phyloP scores from a whole-genome alignment of 2,888 invertebrate genomes.

The Portevinia maculata region DNA sequence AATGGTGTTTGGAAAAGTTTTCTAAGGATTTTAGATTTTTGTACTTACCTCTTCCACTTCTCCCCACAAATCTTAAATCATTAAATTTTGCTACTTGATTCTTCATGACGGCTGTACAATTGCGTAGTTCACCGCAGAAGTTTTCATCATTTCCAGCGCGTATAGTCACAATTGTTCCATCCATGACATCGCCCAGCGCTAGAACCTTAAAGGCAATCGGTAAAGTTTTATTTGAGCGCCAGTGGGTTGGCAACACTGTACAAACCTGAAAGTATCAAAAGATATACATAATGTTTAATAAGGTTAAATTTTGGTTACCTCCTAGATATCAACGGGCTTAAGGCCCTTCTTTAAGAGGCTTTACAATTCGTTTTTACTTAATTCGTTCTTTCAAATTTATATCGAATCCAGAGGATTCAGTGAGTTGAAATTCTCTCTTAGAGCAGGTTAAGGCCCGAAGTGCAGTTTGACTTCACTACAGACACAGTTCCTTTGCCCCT shows the following conservation, averaged over 20 bases:
- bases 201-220: conserved; percentile 98
- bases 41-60: conserved; percentile 96
- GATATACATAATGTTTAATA: no score
- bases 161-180: conserved; percentile 97
- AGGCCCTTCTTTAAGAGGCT: no score
- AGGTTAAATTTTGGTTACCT: no score
- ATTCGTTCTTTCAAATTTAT: no score
- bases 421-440: no score
- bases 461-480: no score
- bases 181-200: conserved; percentile 94
- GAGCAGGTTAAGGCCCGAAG: no score
- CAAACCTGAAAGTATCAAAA: conserved; percentile 84
- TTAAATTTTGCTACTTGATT: conserved; percentile 99
- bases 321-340: no score
- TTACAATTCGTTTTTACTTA: no score
- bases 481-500: no score
- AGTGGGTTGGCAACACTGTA: conserved; percentile 96
- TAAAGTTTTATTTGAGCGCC: conserved; percentile 98
- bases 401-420: no score
- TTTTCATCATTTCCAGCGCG: conserved; percentile 98
- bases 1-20: background rate
- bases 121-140: conserved; percentile 95
- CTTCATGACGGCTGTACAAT: conserved; percentile 97
- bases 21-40: background rate
- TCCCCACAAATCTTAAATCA: conserved; percentile 97